Conservation (phyloP, 2,888 invertebrate genomes). For the Aphrophora alni region DNA sequence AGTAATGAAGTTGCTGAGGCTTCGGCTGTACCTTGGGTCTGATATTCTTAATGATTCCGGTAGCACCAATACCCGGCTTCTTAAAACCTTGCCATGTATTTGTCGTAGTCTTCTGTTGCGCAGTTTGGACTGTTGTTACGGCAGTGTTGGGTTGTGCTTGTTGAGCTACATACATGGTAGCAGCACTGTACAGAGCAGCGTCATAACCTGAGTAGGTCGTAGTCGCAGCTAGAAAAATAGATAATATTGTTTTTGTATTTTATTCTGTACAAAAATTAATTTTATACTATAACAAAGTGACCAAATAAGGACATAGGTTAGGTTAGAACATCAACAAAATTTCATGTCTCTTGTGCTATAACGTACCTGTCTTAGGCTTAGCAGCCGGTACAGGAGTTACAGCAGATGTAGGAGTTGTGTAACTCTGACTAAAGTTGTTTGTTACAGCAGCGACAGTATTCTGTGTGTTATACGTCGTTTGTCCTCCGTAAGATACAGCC, state of each 20-base stretch:
- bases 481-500: constrained; percentile 25
- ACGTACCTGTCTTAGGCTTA: constrained; percentile 53
- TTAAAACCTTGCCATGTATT: constrained; percentile 60
- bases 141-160: constrained; percentile 64
- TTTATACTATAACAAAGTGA: no score
- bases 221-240: constrained; percentile 59
- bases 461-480: constrained; percentile 25
- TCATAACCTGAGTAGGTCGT: constrained; percentile 87
- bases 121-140: constrained; percentile 53
- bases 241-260: no score
- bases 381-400: constrained; percentile 42
- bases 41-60: constrained; percentile 64
- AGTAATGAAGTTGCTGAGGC: constrained; percentile 94
- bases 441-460: constrained; percentile 19
- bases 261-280: no score
- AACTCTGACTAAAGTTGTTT: constrained; percentile 33
- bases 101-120: constrained; percentile 35
- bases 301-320: no score
- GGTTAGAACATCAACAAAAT: no score
- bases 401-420: constrained; percentile 39
- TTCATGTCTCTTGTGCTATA: no score
- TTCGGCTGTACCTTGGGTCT: constrained; percentile 83
- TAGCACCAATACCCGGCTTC: constrained; percentile 62
- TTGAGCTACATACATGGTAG: constrained; percentile 93
- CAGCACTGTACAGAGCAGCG: constrained; percentile 94